Conservation (phyloP, 2,113 vertebrate genomes). For the Glaucidium brasilianum region DNA sequence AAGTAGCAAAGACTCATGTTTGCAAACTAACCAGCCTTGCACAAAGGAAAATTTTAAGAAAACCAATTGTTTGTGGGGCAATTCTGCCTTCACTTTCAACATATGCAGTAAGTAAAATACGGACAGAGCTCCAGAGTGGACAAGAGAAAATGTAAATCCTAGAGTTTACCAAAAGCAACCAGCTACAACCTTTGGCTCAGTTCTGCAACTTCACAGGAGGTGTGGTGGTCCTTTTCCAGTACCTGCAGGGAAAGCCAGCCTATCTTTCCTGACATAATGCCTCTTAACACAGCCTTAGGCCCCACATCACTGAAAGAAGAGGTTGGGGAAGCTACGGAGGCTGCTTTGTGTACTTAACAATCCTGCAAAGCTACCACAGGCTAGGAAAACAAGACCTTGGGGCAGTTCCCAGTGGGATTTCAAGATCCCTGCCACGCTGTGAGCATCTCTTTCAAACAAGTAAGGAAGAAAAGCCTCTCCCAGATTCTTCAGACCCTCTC, state of each 20-base stretch:
- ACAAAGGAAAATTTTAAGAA: not conserved
- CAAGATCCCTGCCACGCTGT: not conserved
- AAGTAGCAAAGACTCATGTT: not conserved
- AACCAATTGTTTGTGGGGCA: not conserved
- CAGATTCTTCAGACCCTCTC: slow-evolving; percentile 46
- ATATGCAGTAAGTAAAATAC: not conserved
- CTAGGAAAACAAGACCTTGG: not conserved
- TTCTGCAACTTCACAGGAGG: not conserved
- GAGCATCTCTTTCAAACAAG: slow-evolving; percentile 49
- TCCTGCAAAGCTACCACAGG: not conserved
- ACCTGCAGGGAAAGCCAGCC: not conserved
- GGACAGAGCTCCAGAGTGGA: not conserved
- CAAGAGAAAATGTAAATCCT: not conserved
- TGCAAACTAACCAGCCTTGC: not conserved
- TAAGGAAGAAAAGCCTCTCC: slow-evolving; percentile 43
- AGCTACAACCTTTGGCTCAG: not conserved
- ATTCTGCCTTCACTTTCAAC: not conserved
- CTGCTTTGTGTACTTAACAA: slow-evolving; percentile 23
- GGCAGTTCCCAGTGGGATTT: slow-evolving; percentile 32
- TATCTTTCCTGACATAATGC: not conserved
- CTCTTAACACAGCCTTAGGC: not conserved
- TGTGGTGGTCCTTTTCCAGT: not conserved
- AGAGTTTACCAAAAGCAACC: not conserved
- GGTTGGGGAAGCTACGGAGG: not conserved
- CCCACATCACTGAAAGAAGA: not conserved